Base-by-base conservation (phyloP, 2,113 vertebrate species). In the Vulpes lagopus region DNA sequence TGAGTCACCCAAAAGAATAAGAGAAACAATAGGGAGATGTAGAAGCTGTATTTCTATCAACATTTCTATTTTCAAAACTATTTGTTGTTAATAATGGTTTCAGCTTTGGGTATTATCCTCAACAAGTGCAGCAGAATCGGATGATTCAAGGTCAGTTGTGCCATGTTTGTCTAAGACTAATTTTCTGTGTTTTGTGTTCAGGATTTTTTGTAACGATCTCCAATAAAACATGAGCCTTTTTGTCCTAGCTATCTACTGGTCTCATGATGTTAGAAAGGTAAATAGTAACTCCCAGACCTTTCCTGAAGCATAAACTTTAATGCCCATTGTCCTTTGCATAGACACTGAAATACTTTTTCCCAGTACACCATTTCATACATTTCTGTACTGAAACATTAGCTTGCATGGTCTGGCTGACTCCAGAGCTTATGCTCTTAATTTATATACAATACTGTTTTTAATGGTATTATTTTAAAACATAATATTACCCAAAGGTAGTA, bases 31-130 rank as follows among this genome's bases (percentile, higher is more conserved):
- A 73, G 74, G 9, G 35, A 82, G 35, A 59, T 51, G 17, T 9
- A 59, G 11, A 87, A 65, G 35, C 30, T 87, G 4, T 19, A 32
- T 64, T 95, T 94, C 35, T 81, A 27, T 59, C 32, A 84, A 60
- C 25, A 85, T 85, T 91, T 71, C 65, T 71, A 71, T 95, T 95
- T 94, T 64, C n/a, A 73, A 79, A 93, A 55, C 2, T 32, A 27
- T 87, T 60, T 59, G 51, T 51, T 69, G 97, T 91, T 82, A 86
- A 94, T 83, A 71, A 92, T 8, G 20, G 67, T 49, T 88, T 96
- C 74, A 71, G 23, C 17, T 85, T 92, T 43, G 55, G n/a, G 16
- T n/a, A 69, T 43, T 43, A 23, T 67, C 35, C 38, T 91, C 60
- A 78, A 19, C 35, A 62, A 94, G 19, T 25, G 2, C 7, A 76